These are phyloP conservation scores for Leptinotarsa juncta DNA, from an alignment of 2,888 invertebrate species.

Conservation along the genomic window DNA sequence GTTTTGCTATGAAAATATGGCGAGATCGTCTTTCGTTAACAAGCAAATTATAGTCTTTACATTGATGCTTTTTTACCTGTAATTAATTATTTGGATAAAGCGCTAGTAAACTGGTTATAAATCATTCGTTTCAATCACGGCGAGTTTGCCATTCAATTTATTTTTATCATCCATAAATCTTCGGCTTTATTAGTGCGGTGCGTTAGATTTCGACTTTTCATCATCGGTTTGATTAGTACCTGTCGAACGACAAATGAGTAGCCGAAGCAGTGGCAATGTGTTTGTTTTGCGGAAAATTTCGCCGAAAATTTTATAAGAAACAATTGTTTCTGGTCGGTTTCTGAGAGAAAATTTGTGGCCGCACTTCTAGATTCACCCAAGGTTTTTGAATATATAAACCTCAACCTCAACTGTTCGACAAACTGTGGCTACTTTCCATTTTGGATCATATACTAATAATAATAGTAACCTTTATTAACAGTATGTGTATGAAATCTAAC, in stretches of 20 bases:
- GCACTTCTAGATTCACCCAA: too few species aligned
- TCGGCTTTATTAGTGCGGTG: background rate
- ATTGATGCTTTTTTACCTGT: conserved; percentile 7
- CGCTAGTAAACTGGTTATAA: conserved; percentile 14
- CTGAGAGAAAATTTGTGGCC: too few species aligned
- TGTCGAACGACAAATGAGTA: background rate
- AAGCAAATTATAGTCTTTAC: conserved; percentile 7
- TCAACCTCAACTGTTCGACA: too few species aligned
- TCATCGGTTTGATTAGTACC: background rate
- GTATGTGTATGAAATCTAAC: too few species aligned
- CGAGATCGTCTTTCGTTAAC: conserved; percentile 13
- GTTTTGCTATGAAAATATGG: conserved; percentile 11
- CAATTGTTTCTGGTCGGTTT: too few species aligned
- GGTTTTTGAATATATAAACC: too few species aligned
- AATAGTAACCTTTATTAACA: too few species aligned
- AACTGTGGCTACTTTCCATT: too few species aligned
- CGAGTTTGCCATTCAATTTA: conserved; percentile 20
- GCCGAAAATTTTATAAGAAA: too few species aligned
- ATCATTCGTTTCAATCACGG: conserved; percentile 17
- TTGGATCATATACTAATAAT: too few species aligned
- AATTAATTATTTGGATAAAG: conserved; percentile 12
- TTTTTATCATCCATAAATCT: conserved; percentile 17
- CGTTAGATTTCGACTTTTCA: background rate
- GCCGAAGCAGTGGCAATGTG: background rate
- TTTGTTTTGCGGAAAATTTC: too few species aligned